Conservation (phyloP, 1,140 invertebrate species). For the Ephestia elutella region DNA sequence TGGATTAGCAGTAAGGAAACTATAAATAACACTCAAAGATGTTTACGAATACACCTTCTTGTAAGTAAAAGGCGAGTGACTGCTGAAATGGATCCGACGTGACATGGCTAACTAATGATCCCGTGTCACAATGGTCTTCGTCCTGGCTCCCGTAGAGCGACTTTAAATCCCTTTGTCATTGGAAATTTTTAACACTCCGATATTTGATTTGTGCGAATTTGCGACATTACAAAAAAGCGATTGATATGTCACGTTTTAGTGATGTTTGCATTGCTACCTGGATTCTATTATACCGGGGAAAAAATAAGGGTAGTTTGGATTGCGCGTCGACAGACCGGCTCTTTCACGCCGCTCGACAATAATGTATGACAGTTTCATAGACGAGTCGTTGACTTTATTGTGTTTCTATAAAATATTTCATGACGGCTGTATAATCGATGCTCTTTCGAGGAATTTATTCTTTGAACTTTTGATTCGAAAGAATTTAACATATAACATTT, state of each 20-base stretch:
- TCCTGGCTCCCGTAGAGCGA: slow-evolving; percentile 48
- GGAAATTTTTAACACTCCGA: slow-evolving; percentile 69
- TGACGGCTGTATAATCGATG: slow-evolving; percentile 42
- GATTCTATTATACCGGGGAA: slow-evolving; percentile 43
- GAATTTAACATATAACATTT: too few species aligned
- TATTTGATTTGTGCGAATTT: slow-evolving; percentile 72
- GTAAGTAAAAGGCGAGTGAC: slow-evolving; percentile 47
- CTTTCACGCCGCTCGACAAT: slow-evolving; percentile 36
- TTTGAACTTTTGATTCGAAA: not conserved
- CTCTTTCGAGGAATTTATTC: slow-evolving; percentile 31
- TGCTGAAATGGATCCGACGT: slow-evolving; percentile 37
- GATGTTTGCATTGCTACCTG: slow-evolving; percentile 69
- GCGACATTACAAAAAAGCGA: slow-evolving; percentile 60
- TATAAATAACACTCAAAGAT: slow-evolving; percentile 55
- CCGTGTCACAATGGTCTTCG: slow-evolving; percentile 44
- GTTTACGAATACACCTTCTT: slow-evolving; percentile 61
- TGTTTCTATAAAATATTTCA: slow-evolving; percentile 33
- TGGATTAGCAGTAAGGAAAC: slow-evolving; percentile 20
- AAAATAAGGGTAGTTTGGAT: slow-evolving; percentile 51
- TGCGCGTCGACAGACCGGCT: slow-evolving; percentile 32
- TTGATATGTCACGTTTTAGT: slow-evolving; percentile 70
- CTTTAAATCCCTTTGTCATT: slow-evolving; percentile 55
- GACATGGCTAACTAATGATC: slow-evolving; percentile 59
- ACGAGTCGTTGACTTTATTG: slow-evolving; percentile 51
- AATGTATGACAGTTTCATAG: slow-evolving; percentile 45